Evolutionary conservation across 2,888 invertebrate species (phyloP).

Genomic region (Dasysyrphus tricinctus): DNA sequence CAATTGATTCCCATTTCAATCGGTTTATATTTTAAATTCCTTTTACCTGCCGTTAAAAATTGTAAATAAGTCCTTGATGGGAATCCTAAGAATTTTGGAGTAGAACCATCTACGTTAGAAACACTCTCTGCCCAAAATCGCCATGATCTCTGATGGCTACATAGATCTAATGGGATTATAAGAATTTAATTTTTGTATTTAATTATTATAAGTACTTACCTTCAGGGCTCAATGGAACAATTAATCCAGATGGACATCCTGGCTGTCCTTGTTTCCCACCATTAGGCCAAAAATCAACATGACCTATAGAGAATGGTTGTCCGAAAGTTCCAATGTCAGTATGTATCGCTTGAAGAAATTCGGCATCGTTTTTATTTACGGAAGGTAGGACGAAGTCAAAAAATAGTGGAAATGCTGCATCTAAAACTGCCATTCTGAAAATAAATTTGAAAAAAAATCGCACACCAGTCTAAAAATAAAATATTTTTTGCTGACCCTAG

Average conservation of each 20-base stretch:
- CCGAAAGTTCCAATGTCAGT: conserved; percentile 63
- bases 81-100: conserved; percentile 43
- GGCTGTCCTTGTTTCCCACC: conserved; percentile 63
- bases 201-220: conserved; percentile 13
- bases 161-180: conserved; percentile 38
- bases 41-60: conserved; percentile 25
- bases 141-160: conserved; percentile 66
- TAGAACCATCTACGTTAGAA: conserved; percentile 6
- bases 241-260: conserved; percentile 56
- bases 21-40: conserved; percentile 32
- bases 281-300: conserved; percentile 70
- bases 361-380: conserved; percentile 47
- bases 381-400: conserved; percentile 4
- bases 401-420: conserved; percentile 62
- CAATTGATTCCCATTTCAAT: conserved; percentile 63
- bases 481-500: too few relatives aligned
- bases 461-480: neutral
- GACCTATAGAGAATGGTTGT: conserved; percentile 39
- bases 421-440: conserved; percentile 56
- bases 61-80: conserved; percentile 27
- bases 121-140: conserved; percentile 70
- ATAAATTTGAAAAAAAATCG: neutral
- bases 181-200: neutral
- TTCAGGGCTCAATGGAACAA: conserved; percentile 55
- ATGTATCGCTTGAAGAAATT: conserved; percentile 59